phyloP scores from a whole-genome alignment of 2,888 invertebrate species.

The Laspeyria flexula region DNA sequence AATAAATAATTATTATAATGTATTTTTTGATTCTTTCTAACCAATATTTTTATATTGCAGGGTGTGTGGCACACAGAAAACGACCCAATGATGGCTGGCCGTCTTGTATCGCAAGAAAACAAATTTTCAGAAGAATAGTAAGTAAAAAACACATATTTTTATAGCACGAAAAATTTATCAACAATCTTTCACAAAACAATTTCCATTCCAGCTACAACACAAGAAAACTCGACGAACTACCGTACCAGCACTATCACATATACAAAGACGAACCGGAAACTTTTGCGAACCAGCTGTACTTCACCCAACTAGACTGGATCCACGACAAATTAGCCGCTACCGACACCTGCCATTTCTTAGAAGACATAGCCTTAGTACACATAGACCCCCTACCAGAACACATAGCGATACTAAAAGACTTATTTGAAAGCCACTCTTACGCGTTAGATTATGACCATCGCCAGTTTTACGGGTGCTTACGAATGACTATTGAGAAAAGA shows the following conservation, averaged over 20 bases:
- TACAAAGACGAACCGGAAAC: conserved; percentile 80
- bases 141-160: no score
- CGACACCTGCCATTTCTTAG: conserved; percentile 90
- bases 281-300: conserved; percentile 88
- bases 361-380: conserved; percentile 89
- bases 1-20: no score
- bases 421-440: conserved; percentile 89
- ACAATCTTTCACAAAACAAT: no score
- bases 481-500: conserved; percentile 71
- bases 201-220: conserved; percentile 92
- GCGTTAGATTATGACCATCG: conserved; percentile 93
- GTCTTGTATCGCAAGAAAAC: conserved; percentile 86
- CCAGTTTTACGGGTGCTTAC: conserved; percentile 91
- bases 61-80: conserved; percentile 86
- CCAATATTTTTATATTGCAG: conserved; percentile 59
- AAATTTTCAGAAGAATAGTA: conserved; percentile 81
- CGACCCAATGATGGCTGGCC: conserved; percentile 84
- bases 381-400: conserved; percentile 79
- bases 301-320: conserved; percentile 92
- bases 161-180: no score
- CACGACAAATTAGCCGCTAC: conserved; percentile 92
- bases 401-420: conserved; percentile 87
- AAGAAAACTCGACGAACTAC: conserved; percentile 93
- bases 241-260: conserved; percentile 90
- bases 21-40: no score